phyloP scores from a whole-genome alignment of 1,140 invertebrate species.

The Diplogasteroides magnus region DNA sequence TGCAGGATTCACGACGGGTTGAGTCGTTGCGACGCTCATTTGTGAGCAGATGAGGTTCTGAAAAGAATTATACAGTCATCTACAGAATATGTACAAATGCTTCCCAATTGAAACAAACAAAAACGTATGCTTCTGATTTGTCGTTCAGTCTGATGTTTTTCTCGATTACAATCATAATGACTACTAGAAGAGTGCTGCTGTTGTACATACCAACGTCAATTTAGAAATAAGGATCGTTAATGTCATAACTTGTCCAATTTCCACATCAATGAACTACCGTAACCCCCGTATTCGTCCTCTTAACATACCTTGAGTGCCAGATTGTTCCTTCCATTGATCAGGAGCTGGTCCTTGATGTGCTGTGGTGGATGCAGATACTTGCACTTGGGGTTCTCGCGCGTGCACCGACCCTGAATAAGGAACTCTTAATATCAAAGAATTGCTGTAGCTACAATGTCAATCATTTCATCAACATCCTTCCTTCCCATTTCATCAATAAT shows the following conservation, averaged over 20 bases:
- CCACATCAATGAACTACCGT: conserved; percentile 9
- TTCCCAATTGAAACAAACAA: neutral
- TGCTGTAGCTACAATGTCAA: too few species aligned
- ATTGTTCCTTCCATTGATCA: conserved; percentile 99
- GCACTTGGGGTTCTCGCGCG: conserved; percentile 98
- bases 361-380: conserved; percentile 99
- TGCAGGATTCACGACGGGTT: neutral
- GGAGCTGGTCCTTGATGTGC: conserved; percentile 96
- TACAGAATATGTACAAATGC: neutral
- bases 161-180: neutral
- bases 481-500: too few species aligned
- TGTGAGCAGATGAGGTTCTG: neutral
- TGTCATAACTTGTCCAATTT: neutral
- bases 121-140: neutral
- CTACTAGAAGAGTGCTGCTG: neutral
- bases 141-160: conserved; percentile 2
- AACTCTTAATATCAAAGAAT: too few species aligned
- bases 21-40: neutral
- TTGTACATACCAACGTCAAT: neutral
- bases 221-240: neutral
- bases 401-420: conserved; percentile 84
- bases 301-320: conserved; percentile 75
- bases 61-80: neutral
- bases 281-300: conserved; percentile 9
- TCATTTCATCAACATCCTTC: too few species aligned